These are phyloP conservation scores for Takifugu ocellatus DNA, from an alignment of 2,797 vertebrate genomes.

Conservation along the genomic window DNA sequence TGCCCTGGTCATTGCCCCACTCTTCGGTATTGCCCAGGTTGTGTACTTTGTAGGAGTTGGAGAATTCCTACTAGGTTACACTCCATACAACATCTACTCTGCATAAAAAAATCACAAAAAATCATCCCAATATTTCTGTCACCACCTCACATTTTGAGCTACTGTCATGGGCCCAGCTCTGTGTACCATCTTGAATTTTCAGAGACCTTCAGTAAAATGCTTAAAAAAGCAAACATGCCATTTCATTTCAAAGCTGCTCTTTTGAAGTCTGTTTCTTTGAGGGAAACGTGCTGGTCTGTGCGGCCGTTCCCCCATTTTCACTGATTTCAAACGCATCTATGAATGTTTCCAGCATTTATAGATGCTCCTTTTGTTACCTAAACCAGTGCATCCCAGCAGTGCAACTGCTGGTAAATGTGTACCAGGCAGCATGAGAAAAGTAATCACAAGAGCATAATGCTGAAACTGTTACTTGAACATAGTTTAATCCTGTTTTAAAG, in stretches of 20 bases:
- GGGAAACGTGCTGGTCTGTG: constrained; percentile 9
- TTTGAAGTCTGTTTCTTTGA: constrained; percentile 32
- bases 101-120: constrained; percentile 59
- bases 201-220: constrained; percentile 28
- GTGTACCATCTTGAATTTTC: constrained; percentile 49
- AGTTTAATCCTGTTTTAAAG: constrained; percentile 38
- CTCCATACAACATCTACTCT: constrained; percentile 72
- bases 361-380: constrained; percentile 23
- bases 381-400: constrained; percentile 7
- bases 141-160: constrained; percentile 55
- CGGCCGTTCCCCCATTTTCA: constrained; percentile 7
- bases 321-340: constrained; percentile 6
- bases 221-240: constrained; percentile 34
- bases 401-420: constrained; percentile 9
- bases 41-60: constrained; percentile 82
- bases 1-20: constrained; percentile 83
- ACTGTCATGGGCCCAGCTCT: constrained; percentile 45
- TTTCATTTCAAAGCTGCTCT: constrained; percentile 20
- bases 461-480: constrained; percentile 27
- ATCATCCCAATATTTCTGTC: constrained; percentile 15
- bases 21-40: constrained; percentile 85
- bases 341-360: constrained; percentile 12
- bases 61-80: constrained; percentile 79
- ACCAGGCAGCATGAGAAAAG: not conserved
- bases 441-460: constrained; percentile 2